A percentile compares a stretch with the other conserved stretches of the same genome.
Conservation (phyloP, 2,888 invertebrate species). For the Papilio gigon region DNA sequence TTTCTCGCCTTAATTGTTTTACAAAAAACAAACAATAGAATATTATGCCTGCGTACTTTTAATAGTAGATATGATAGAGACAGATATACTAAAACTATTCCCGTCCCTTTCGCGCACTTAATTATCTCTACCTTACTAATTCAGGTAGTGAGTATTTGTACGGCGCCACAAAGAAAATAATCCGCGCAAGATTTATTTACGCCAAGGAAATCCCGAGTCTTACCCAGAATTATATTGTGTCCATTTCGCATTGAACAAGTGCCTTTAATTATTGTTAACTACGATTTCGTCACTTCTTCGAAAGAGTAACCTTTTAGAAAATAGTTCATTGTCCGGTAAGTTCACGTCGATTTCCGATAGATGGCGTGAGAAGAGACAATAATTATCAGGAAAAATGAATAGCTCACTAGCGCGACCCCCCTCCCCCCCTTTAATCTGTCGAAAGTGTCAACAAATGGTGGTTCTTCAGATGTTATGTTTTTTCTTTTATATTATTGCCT, state of each 20-base stretch:
- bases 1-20: too few relatives aligned
- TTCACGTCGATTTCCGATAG: too few relatives aligned
- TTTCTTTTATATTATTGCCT: too few relatives aligned
- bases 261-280: constrained; percentile 13
- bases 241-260: constrained; percentile 47
- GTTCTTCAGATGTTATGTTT: too few relatives aligned
- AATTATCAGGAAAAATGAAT: too few relatives aligned
- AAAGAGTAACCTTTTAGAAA: background rate
- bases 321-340: too few relatives aligned
- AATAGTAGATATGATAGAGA: background rate
- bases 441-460: too few relatives aligned
- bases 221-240: constrained; percentile 56
- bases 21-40: background rate
- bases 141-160: constrained; percentile 25
- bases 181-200: constrained; percentile 19
- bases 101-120: background rate
- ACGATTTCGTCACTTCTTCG: background rate
- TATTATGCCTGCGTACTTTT: background rate
- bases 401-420: too few relatives aligned
- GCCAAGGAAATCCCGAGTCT: constrained; percentile 9
- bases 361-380: too few relatives aligned
- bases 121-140: constrained; percentile 12
- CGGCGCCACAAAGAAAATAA: constrained; percentile 18
- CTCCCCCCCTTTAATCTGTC: too few relatives aligned
- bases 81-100: background rate